These are phyloP conservation scores for Melitaea athalia DNA, from an alignment of 2,888 invertebrate species.

Conservation along the genomic window DNA sequence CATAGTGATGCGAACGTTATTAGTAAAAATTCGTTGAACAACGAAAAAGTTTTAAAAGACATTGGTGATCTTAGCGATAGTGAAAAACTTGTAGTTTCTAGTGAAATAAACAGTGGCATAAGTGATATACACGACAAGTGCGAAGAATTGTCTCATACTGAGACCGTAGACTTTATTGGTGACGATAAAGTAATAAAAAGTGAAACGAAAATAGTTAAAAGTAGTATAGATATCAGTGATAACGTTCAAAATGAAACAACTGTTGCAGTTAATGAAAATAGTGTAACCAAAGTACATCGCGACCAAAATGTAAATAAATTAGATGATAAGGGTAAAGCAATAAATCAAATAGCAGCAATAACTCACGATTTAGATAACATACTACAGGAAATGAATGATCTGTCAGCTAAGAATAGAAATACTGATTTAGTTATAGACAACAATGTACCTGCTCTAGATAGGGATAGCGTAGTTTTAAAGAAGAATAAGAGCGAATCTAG, in stretches of 20 bases:
- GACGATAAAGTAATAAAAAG: constrained; percentile 51
- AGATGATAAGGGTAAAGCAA: constrained; percentile 53
- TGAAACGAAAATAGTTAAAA: constrained; percentile 58
- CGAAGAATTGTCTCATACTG: constrained; percentile 56
- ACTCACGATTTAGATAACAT: constrained; percentile 72
- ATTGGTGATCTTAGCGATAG: constrained; percentile 32
- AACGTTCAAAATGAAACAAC: constrained; percentile 54
- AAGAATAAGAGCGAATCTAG: constrained; percentile 79
- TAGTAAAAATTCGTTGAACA: constrained; percentile 28
- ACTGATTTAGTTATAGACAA: constrained; percentile 47
- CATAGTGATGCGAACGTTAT: constrained; percentile 17
- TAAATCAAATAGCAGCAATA: constrained; percentile 67
- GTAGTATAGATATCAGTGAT: constrained; percentile 52
- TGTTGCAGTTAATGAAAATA: constrained; percentile 56
- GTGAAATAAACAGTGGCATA: constrained; percentile 37
- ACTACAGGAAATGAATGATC: constrained; percentile 66
- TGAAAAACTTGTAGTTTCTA: constrained; percentile 37
- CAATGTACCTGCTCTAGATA: constrained; percentile 69
- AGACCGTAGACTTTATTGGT: constrained; percentile 47
- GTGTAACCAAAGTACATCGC: constrained; percentile 53
- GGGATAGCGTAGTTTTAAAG: constrained; percentile 72
- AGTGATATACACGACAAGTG: constrained; percentile 50
- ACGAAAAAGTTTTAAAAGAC: constrained; percentile 27
- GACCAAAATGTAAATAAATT: constrained; percentile 50
- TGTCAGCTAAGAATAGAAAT: constrained; percentile 56